A percentile compares a stretch with the other conserved stretches of the same genome.
Evolutionary conservation across 2,888 invertebrate genomes (phyloP).

Genomic region (Ophion costatus): DNA sequence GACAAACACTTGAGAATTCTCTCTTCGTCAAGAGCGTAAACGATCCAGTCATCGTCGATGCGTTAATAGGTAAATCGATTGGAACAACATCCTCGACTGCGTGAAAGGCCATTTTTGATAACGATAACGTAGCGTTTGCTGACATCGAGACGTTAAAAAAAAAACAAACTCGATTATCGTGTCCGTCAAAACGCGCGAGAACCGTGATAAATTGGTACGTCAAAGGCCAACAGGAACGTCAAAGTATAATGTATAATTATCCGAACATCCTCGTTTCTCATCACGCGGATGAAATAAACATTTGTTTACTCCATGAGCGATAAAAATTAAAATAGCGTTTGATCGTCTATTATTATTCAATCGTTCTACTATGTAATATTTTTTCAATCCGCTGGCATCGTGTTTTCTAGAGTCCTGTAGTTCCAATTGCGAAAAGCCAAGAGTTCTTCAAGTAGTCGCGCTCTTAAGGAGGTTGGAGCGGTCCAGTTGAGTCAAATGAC

Average conservation of each 20-base stretch:
- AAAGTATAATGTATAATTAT: not conserved
- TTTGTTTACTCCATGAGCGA: not conserved
- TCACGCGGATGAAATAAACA: not conserved
- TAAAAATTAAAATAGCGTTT: not conserved
- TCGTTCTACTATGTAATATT: no score
- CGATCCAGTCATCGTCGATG: constrained; percentile 1
- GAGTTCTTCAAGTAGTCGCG: no score
- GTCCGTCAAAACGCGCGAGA: not conserved
- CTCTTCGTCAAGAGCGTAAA: constrained; percentile 8
- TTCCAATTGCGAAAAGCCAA: no score
- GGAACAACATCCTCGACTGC: not conserved
- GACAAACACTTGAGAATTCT: constrained; percentile 26
- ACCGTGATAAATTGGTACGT: not conserved
- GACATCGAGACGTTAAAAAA: not conserved
- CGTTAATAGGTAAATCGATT: constrained; percentile 20
- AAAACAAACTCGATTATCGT: not conserved
- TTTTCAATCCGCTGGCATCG: no score
- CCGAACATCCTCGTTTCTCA: not conserved
- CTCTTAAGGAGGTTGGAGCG: not conserved
- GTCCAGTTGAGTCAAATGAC: no score
- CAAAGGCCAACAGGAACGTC: not conserved
- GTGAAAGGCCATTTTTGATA: constrained; percentile 17
- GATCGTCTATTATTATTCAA: no score
- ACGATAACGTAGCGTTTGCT: constrained; percentile 1
- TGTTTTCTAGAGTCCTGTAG: no score